Evolutionary conservation across 2,888 invertebrate genomes (phyloP), one percentile per base, ranked within the genome.

Genomic region (Cetonia aurata): DNA sequence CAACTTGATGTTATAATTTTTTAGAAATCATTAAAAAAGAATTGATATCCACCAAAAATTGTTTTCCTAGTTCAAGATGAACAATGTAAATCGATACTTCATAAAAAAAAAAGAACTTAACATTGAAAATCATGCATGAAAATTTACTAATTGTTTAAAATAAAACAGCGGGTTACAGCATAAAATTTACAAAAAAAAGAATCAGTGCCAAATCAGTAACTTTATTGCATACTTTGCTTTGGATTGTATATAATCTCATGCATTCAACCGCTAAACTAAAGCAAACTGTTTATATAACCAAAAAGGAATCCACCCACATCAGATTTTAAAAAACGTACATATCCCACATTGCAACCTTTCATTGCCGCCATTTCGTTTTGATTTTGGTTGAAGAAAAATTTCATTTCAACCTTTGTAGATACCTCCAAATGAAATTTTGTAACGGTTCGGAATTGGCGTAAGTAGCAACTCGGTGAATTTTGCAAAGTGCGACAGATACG

Each of bases 231-330:
- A 44, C 44, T 44, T 44, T 13, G 6, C 12, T 6, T 13, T 44
- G 13, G 44, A 1, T 44, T 44, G 44, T 53, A 31, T 50, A 50
- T 53, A 53, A 31, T 53, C 31, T 53, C n/a, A 19, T 53, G 10
- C n/a, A 53, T 19, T 17, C 12, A 31, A 53, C 53, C 53, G 31
- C 25, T 53, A 53, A 53, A 53, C n/a, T 53, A 31, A 53, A 53
- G 31, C 31, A 31, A 53, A 31, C 19, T 53, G 53, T 53, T 53
- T 53, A 53, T 53, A 1, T n/a, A 53, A 9, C n/a, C n/a, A 31
- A 53, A 53, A 13, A 44, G n/a, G 31, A 17, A 10, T 31, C 53
- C 25, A 31, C 53, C 53, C 31, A 53, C 53, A 13, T 13, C 1
- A 1, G 13, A 44, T 25, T 25, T 25, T 3, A 25, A 25, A 25